phyloP scores from a whole-genome alignment of 2,113 vertebrate genomes.

The Tricholaema leucomelas region DNA sequence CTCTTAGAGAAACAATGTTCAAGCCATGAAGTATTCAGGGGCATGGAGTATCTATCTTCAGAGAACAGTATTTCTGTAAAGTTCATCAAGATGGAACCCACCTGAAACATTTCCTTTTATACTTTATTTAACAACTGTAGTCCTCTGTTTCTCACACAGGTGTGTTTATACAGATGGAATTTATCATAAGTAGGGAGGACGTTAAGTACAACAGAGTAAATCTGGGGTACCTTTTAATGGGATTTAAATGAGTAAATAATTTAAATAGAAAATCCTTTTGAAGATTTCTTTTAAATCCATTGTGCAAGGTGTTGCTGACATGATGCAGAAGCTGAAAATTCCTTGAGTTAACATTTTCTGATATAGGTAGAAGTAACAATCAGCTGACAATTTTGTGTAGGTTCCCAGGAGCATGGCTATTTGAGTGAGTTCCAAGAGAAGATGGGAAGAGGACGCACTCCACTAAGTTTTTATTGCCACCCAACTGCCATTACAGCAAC shows the following conservation, averaged over 20 bases:
- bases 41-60: neutral
- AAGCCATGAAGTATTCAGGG: rapidly evolving
- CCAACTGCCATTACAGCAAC: neutral
- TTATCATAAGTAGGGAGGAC: neutral
- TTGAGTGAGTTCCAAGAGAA: neutral
- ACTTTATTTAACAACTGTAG: neutral
- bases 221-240: constrained; percentile 2
- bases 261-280: neutral
- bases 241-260: constrained; percentile 1
- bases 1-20: neutral
- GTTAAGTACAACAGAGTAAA: neutral
- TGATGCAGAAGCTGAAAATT: neutral
- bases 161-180: constrained; percentile 17
- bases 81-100: neutral
- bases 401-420: neutral
- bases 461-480: neutral
- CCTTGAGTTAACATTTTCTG: neutral
- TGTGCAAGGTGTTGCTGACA: neutral
- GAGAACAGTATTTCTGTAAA: neutral
- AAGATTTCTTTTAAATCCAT: neutral
- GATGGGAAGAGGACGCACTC: neutral
- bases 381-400: neutral
- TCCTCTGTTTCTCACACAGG: neutral
- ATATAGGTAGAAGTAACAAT: neutral
- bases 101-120: neutral